These are phyloP conservation scores for Etheostoma spectabile DNA, from an alignment of 2,113 vertebrate species.

Conservation along the genomic window DNA sequence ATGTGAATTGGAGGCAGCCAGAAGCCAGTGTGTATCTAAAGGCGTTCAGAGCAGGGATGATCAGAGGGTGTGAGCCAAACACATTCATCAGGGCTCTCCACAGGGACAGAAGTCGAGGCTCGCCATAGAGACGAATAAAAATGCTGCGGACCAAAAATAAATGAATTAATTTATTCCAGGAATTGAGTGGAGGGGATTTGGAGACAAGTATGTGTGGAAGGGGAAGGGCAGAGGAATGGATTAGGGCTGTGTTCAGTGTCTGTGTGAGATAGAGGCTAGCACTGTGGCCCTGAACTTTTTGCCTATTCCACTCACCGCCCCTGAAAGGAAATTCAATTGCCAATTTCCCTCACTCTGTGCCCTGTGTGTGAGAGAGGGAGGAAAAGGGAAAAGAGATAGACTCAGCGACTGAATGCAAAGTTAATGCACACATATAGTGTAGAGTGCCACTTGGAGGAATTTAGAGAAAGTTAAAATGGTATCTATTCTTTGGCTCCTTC, in stretches of 20 bases:
- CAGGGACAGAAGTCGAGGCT: constrained; percentile 64
- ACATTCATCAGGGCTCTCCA: constrained; percentile 74
- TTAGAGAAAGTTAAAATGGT: constrained; percentile 44
- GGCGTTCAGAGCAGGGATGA: constrained; percentile 67
- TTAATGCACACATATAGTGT: constrained; percentile 45
- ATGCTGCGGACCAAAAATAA: constrained; percentile 61
- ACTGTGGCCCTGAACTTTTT: constrained; percentile 71
- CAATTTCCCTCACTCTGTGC: constrained; percentile 55
- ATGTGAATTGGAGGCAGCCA: constrained; percentile 61
- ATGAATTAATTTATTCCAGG: constrained; percentile 79
- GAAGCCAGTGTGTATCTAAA: constrained; percentile 70
- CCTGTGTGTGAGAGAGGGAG: constrained; percentile 31
- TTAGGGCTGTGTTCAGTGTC: constrained; percentile 70
- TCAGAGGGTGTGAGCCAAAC: constrained; percentile 73
- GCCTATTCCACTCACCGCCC: constrained; percentile 63
- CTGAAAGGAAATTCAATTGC: constrained; percentile 78
- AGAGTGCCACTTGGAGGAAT: constrained; percentile 27
- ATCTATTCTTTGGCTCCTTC: not conserved
- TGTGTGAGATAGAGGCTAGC: constrained; percentile 54
- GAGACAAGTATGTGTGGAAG: constrained; percentile 57
- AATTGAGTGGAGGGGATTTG: constrained; percentile 73
- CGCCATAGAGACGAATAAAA: constrained; percentile 60
- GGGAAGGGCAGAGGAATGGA: constrained; percentile 72
- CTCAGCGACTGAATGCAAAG: constrained; percentile 58
- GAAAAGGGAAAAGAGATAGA: constrained; percentile 43